Evolutionary conservation across 2,888 invertebrate species (phyloP).

Genomic region (Villa cingulata): DNA sequence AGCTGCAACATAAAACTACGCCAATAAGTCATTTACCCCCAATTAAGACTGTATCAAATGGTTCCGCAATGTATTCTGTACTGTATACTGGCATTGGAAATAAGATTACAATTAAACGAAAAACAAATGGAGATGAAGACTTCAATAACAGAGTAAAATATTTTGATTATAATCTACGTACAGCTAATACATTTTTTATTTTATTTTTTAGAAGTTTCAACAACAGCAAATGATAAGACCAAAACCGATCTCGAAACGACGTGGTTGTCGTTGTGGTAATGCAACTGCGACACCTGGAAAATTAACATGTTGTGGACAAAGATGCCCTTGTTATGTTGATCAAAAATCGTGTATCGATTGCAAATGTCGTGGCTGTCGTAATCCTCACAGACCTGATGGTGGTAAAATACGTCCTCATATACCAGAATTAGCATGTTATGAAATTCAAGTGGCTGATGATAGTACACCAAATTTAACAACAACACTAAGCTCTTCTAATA

Average conservation of each 20-base stretch:
- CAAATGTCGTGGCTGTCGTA: conserved; percentile 83
- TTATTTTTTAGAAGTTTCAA: conserved; percentile 5
- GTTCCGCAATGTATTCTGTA: conserved; percentile 57
- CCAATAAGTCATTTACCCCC: conserved; percentile 21
- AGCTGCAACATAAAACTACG: conserved; percentile 7
- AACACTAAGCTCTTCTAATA: background rate
- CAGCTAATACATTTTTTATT: background rate
- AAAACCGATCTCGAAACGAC: conserved; percentile 38
- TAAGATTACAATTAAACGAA: conserved; percentile 71
- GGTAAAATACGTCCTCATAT: conserved; percentile 57
- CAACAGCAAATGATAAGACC: conserved; percentile 8
- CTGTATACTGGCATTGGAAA: conserved; percentile 68
- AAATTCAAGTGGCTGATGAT: conserved; percentile 36
- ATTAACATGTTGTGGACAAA: conserved; percentile 82
- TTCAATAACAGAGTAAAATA: conserved; percentile 29
- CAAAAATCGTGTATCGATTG: conserved; percentile 81
- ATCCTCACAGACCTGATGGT: conserved; percentile 74
- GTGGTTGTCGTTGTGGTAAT: conserved; percentile 83
- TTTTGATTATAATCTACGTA: too few species aligned
- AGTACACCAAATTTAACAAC: conserved; percentile 11
- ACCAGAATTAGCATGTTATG: conserved; percentile 50
- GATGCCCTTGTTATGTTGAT: conserved; percentile 88
- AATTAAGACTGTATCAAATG: conserved; percentile 39
- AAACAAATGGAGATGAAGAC: conserved; percentile 48
- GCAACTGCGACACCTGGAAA: conserved; percentile 80